Evolutionary conservation across 2,113 vertebrate species (phyloP).

Genomic region (Semnornis frantzii): DNA sequence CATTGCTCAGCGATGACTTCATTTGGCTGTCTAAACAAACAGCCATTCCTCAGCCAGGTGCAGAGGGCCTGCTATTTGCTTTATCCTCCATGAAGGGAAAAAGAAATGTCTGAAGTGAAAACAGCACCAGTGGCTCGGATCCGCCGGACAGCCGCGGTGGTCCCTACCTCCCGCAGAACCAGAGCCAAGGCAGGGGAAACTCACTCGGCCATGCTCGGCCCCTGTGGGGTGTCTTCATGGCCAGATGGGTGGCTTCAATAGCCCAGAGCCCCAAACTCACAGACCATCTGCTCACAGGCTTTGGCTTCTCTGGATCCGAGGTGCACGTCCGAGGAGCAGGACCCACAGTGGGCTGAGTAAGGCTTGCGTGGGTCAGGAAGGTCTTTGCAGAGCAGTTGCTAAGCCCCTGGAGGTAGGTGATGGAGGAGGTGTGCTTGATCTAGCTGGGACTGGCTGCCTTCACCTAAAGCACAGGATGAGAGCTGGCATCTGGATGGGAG

Average conservation of each 20-base stretch:
- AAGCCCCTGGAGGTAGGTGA: neutral
- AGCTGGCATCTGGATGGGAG: neutral
- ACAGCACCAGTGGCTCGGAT: neutral
- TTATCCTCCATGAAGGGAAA: neutral
- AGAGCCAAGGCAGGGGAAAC: neutral
- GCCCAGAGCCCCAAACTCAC: neutral
- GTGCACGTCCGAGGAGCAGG: neutral
- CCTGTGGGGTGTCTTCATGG: accelerated
- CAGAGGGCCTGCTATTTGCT: constrained; percentile 35
- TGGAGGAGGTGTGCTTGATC: neutral
- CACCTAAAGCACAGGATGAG: neutral
- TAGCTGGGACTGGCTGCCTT: neutral
- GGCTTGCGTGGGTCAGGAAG: too few species aligned
- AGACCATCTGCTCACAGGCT: neutral
- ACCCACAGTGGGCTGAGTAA: too few species aligned
- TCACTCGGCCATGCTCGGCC: accelerated
- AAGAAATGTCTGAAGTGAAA: constrained; percentile 41
- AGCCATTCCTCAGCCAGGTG: constrained; percentile 45
- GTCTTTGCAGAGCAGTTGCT: neutral
- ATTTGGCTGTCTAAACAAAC: constrained; percentile 64
- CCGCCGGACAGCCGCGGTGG: neutral
- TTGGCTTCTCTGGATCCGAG: neutral
- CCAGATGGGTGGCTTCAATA: neutral
- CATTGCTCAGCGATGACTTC: constrained; percentile 48
- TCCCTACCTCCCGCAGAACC: neutral